Evolutionary conservation across 2,888 invertebrate species (phyloP), one percentile per base, ranked within the genome.

Genomic region (Eupithecia centaureata): DNA sequence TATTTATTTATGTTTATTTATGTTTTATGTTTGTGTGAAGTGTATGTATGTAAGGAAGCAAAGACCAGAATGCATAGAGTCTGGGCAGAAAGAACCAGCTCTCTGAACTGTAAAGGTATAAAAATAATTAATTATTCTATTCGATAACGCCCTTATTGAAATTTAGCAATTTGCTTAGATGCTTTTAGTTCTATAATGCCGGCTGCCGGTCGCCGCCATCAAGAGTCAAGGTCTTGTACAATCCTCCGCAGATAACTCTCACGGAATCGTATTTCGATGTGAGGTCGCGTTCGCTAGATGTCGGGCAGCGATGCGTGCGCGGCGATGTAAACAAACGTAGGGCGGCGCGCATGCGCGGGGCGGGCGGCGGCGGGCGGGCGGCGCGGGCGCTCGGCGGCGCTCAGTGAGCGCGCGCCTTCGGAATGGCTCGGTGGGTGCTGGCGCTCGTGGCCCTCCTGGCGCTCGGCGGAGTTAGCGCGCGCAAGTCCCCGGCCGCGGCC

Each of bases 351-450:
- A 27, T 38, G 72, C 65, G 70, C 30, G 65, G 61, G 58, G 72
- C 60, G 76, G 65, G 65, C 59, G 67, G 83, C 77, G 82, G 81
- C 79, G 79, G 75, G 74, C n/a, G n/a, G 30, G 32, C 56, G 30
- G 28, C 30, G 76, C 78, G 80, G 74, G 77, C 78, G 74, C 72
- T 80, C 78, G 76, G 82, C 82, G 84, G 80, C 77, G 85, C 84
- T 86, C 91, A 91, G 92, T 92, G 86, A 90, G 89, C 92, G 92
- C 91, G 91, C 89, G 91, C 88, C 86, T 78, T 91, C 87, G 90
- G 88, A 89, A 93, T 93, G 93, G 92, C 92, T 89, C 91, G 92
- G 86, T 91, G 90, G 90, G 87, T 91, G 88, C 85, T 87, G 88
- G 90, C 89, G 86, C 85, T 92, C 81, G 88, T 86, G 86, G 90